Conservation (phyloP, 1,140 invertebrate species). For the Metopolophium dirhodum region DNA sequence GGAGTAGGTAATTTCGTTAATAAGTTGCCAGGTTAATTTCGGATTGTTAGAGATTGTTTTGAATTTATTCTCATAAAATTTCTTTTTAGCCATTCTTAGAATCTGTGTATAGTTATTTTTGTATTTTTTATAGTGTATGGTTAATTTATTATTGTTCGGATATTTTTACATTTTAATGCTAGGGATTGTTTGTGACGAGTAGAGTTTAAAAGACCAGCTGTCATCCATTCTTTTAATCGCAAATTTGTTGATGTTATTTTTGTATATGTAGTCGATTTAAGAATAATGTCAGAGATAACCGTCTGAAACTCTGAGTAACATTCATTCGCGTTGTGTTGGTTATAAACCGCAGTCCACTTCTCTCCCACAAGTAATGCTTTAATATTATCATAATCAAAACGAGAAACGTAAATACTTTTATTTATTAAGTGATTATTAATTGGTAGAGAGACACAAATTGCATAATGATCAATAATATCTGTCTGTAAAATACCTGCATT, state of each 20-base stretch:
- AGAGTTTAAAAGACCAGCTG: not conserved
- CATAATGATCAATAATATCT: too few relatives aligned
- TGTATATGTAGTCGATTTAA: slow-evolving; percentile 5
- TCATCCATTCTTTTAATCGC: slow-evolving; percentile 38
- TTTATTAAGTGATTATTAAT: not conserved
- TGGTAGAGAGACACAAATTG: too few relatives aligned
- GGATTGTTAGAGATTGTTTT: not conserved
- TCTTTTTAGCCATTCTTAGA: slow-evolving; percentile 27
- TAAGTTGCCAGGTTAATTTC: slow-evolving; percentile 2
- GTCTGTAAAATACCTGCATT: too few relatives aligned
- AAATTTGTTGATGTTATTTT: slow-evolving; percentile 22
- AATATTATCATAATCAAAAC: slow-evolving; percentile 26
- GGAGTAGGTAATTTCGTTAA: not conserved
- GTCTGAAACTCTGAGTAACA: not conserved
- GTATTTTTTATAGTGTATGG: slow-evolving; percentile 17
- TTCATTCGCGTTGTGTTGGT: not conserved
- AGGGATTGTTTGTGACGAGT: too few relatives aligned
- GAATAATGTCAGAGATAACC: slow-evolving; percentile 41
- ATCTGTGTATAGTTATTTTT: slow-evolving; percentile 35
- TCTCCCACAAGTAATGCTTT: slow-evolving; percentile 27
- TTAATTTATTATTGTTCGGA: not conserved
- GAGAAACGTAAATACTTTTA: slow-evolving; percentile 20
- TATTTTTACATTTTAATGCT: too few relatives aligned
- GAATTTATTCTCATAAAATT: slow-evolving; percentile 15
- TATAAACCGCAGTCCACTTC: slow-evolving; percentile 16